phyloP scores from a whole-genome alignment of 2,888 invertebrate species.

The Lapara coniferarum region DNA sequence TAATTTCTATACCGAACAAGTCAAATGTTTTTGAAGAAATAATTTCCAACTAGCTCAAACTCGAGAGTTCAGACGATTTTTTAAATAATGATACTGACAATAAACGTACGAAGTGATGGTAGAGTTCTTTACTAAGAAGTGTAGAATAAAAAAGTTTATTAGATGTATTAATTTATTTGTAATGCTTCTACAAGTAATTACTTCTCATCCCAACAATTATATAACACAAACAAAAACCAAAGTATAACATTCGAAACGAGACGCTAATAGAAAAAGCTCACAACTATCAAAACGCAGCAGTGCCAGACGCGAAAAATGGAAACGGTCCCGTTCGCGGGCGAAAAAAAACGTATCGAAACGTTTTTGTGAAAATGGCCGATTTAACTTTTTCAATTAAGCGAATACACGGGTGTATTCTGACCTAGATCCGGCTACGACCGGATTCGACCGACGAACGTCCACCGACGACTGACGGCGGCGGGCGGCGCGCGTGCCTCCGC shows the following conservation, averaged over 20 bases:
- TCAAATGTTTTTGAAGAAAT: too few relatives aligned
- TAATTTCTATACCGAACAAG: too few relatives aligned
- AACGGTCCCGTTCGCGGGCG: constrained; percentile 41
- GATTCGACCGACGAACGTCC: constrained; percentile 42
- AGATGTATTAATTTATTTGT: too few relatives aligned
- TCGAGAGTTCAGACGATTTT: too few relatives aligned
- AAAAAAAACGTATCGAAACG: constrained; percentile 57
- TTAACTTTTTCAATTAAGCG: constrained; percentile 79
- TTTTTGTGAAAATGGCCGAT: constrained; percentile 70
- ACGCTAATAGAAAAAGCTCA: constrained; percentile 24
- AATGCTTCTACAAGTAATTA: too few relatives aligned
- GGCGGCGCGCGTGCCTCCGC: constrained; percentile 53
- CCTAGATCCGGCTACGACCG: constrained; percentile 52
- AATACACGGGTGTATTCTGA: constrained; percentile 58
- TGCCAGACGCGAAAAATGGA: constrained; percentile 32
- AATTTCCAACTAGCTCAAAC: too few relatives aligned
- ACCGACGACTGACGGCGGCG: constrained; percentile 40
- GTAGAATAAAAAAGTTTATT: too few relatives aligned
- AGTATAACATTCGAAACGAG: constrained; percentile 15
- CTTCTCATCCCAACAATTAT: not conserved
- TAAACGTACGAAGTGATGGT: too few relatives aligned
- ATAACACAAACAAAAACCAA: not conserved
- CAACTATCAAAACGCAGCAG: constrained; percentile 29
- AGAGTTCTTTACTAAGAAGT: too few relatives aligned
- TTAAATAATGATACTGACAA: too few relatives aligned